Conservation (phyloP, 2,113 vertebrate genomes). For the Ictalurus punctatus region DNA sequence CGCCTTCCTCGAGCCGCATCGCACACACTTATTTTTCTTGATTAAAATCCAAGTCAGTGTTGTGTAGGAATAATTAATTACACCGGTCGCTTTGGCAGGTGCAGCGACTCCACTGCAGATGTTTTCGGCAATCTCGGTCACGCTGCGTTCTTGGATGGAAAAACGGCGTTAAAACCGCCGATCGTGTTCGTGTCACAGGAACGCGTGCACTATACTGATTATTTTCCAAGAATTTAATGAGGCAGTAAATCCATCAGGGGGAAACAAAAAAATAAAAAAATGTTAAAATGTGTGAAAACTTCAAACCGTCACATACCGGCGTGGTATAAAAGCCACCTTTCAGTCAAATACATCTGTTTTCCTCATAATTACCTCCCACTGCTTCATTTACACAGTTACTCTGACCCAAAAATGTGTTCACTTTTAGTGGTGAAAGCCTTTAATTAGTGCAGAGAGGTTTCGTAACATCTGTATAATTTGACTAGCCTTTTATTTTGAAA, state of each 20-base stretch:
- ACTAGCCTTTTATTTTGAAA: not conserved
- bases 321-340: not conserved
- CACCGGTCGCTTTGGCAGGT: slow-evolving; percentile 44
- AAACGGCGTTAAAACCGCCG: not conserved
- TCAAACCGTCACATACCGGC: not conserved
- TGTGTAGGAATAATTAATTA: slow-evolving; percentile 56
- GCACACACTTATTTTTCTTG: slow-evolving; percentile 49
- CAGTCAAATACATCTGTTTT: not conserved
- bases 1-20: slow-evolving; percentile 33
- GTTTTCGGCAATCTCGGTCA: slow-evolving; percentile 36
- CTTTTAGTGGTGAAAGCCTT: not conserved
- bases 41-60: slow-evolving; percentile 57
- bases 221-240: not conserved
- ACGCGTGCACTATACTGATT: not conserved
- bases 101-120: slow-evolving; percentile 48
- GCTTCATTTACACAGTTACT: no score
- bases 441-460: not conserved
- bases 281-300: not conserved
- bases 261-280: not conserved
- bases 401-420: not conserved
- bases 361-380: not conserved
- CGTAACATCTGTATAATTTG: not conserved
- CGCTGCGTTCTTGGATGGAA: not conserved
- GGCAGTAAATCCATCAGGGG: slow-evolving; percentile 31
- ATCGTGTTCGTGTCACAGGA: not conserved